phyloP scores from a whole-genome alignment of 2,113 vertebrate species.

The Phoenicopterus ruber region DNA sequence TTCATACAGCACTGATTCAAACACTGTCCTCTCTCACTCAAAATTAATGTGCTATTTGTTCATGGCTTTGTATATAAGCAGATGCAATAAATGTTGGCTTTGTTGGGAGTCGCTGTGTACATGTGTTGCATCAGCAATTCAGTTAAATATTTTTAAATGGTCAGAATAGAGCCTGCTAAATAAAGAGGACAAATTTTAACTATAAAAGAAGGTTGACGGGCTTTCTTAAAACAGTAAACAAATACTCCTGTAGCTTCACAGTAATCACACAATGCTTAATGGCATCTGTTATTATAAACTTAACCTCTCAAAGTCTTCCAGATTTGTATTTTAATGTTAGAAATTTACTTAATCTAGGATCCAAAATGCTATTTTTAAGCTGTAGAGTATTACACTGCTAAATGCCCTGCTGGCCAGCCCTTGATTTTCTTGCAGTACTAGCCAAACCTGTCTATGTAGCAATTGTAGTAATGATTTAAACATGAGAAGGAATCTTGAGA shows the following conservation, averaged over 20 bases:
- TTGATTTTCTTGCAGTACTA: slow-evolving; percentile 24
- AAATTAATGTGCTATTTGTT: background rate
- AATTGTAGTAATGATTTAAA: background rate
- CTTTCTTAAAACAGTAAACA: background rate
- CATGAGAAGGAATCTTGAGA: background rate
- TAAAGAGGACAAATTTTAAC: background rate
- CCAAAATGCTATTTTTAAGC: background rate
- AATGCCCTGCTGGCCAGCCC: background rate
- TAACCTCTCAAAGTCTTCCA: background rate
- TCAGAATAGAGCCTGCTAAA: background rate
- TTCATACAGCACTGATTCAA: background rate
- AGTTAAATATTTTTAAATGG: background rate
- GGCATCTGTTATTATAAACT: background rate
- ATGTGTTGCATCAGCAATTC: background rate
- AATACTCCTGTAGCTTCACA: background rate
- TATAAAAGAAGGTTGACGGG: background rate
- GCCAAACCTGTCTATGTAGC: slow-evolving; percentile 8
- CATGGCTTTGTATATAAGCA: background rate
- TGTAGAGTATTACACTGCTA: background rate
- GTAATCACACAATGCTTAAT: background rate
- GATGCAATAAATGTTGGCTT: background rate
- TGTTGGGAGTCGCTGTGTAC: background rate
- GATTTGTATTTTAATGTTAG: background rate
- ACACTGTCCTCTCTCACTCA: background rate
- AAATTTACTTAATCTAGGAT: background rate